These are phyloP conservation scores for Carcharodon carcharias DNA, from an alignment of 2,797 vertebrate genomes.

Conservation along the genomic window DNA sequence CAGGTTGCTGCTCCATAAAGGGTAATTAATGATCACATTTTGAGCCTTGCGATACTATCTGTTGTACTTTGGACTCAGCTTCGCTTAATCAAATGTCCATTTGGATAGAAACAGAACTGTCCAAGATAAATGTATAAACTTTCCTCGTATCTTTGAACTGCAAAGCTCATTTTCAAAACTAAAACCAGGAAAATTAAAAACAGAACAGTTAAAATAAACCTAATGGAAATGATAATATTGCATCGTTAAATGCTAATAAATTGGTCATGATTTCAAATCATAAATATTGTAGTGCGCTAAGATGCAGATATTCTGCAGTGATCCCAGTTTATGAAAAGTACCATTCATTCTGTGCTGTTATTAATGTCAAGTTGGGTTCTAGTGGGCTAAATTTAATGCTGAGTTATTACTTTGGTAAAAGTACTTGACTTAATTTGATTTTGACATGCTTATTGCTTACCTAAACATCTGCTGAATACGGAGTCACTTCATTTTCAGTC, in stretches of 20 bases:
- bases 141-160: background rate
- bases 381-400: background rate
- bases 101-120: background rate
- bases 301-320: background rate
- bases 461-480: slow-evolving; percentile 12
- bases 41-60: background rate
- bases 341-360: background rate
- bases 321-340: background rate
- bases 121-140: background rate
- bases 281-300: background rate
- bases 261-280: background rate
- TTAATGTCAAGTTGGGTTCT: background rate
- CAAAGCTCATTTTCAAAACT: background rate
- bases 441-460: background rate
- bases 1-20: background rate
- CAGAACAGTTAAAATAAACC: background rate
- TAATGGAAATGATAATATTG: background rate
- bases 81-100: background rate
- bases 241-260: background rate
- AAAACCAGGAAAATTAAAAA: background rate
- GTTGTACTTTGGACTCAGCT: background rate
- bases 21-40: background rate
- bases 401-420: background rate
- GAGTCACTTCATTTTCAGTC: slow-evolving; percentile 21
- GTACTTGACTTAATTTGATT: slow-evolving; percentile 10